A percentile compares a stretch with the other conserved stretches of the same genome.
Evolutionary conservation across 2,888 invertebrate species (phyloP).

Genomic region (Andrena camellia): DNA sequence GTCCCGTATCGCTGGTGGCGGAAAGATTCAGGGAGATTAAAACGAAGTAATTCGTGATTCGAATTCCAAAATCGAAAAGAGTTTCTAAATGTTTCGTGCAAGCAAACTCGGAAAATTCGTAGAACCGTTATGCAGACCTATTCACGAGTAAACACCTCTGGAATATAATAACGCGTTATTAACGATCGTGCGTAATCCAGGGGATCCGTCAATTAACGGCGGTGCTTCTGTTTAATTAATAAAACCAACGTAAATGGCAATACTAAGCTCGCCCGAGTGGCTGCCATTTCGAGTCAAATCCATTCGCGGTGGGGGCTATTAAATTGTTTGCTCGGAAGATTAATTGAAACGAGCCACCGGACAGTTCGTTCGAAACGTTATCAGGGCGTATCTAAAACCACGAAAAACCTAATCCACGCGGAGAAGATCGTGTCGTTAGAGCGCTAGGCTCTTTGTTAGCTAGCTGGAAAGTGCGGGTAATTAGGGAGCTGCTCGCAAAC

Average conservation of each 20-base stretch:
- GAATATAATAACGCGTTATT: constrained; percentile 37
- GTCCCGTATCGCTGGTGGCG: constrained; percentile 1
- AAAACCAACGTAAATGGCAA: constrained; percentile 19
- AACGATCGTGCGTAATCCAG: constrained; percentile 36
- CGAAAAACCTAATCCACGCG: constrained; percentile 62
- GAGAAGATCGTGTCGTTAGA: constrained; percentile 66
- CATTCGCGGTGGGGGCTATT: not conserved
- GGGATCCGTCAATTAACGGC: constrained; percentile 23
- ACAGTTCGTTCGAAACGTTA: not conserved
- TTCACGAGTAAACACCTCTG: not conserved
- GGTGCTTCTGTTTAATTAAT: constrained; percentile 26
- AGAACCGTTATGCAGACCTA: not conserved
- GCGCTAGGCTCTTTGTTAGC: constrained; percentile 69
- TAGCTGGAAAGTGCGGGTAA: constrained; percentile 77
- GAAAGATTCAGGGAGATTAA: too few relatives aligned
- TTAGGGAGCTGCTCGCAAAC: constrained; percentile 77
- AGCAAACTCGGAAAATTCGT: too few relatives aligned
- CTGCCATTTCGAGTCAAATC: not conserved
- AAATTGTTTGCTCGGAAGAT: not conserved
- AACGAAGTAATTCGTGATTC: too few relatives aligned
- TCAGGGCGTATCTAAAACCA: constrained; percentile 16
- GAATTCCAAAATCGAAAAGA: too few relatives aligned
- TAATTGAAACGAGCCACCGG: constrained; percentile 14
- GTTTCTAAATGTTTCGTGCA: too few relatives aligned
- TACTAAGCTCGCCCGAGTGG: constrained; percentile 7